Evolutionary conservation across 2,797 vertebrate genomes (phyloP).

Genomic region (Rhabdophis nuchalis): DNA sequence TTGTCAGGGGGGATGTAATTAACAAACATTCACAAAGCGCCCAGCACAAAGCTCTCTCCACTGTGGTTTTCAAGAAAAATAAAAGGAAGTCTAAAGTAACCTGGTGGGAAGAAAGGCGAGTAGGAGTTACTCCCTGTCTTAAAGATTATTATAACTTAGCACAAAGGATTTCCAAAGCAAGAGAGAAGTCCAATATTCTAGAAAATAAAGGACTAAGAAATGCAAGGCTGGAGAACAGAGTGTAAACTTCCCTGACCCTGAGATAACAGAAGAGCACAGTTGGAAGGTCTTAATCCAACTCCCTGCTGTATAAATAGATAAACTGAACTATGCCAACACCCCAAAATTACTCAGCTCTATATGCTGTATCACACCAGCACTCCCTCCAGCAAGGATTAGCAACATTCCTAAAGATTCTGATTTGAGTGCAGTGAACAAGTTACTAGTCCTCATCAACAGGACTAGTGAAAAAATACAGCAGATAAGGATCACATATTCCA

Average conservation of each 20-base stretch:
- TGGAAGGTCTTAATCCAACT: not conserved
- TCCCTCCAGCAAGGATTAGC: not conserved
- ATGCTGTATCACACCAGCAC: not conserved
- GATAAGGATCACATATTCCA: not conserved
- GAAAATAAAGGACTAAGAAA: not conserved
- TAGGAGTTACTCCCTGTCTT: not conserved
- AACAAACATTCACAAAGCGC: slow-evolving; percentile 5
- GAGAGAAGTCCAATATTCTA: not conserved
- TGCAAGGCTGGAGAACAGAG: not conserved
- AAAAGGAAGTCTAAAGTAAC: not conserved
- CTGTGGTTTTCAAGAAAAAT: not conserved
- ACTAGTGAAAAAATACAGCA: not conserved
- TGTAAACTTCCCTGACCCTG: not conserved
- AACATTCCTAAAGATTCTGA: not conserved
- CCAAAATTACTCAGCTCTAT: not conserved
- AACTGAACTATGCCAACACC: not conserved
- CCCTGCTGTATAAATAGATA: not conserved
- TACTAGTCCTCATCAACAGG: not conserved
- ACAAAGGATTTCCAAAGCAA: slow-evolving; percentile 1
- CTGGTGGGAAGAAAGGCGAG: not conserved
- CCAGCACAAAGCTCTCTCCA: not conserved
- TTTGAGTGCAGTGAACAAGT: not conserved
- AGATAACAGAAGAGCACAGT: not conserved
- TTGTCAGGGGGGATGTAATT: slow-evolving; percentile 17
- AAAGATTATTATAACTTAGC: not conserved